Evolutionary conservation across 1,140 invertebrate species (phyloP), one percentile per base, ranked within the genome.

Genomic region (Notospermus geniculatus): DNA sequence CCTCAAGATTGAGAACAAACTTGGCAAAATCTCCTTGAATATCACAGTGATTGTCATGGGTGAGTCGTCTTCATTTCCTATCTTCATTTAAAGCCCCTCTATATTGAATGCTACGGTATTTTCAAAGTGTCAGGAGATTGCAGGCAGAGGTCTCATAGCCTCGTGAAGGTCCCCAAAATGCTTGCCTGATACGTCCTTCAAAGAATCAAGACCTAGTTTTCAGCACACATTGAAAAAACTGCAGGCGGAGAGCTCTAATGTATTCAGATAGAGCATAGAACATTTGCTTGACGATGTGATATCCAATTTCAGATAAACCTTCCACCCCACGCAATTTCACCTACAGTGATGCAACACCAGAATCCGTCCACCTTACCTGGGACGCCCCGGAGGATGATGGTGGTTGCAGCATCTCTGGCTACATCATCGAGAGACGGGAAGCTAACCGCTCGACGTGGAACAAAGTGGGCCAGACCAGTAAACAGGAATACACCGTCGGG

Each of bases 11-110:
- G 92, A 96, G 77, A 99, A 99, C 82, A 92, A 97, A 67, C 86
- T 98, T n/a, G 97, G 97, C 57, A 88, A 90, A 62, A 97, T 98
- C 78, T 88, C 88, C 5, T 92, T 92, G 11, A 91, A 91, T 67
- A 92, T 99, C 70, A 93, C 94, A 72, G 91, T 98, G 64, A 89
- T 93, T 79, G 95, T 98, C 41, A 93, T 91, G 62, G 90, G 94
- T 77, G 90, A 90, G 83, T 79, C 32, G n/a, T n/a, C n/a, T n/a
- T n/a, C n/a, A n/a, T n/a, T n/a, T n/a, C n/a, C n/a, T n/a, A n/a
- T n/a, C n/a, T n/a, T n/a, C n/a, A 78, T 74, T 76, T 59, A 77
- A 77, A 65, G n/a, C n/a, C n/a, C n/a, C n/a, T n/a, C n/a, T n/a
- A n/a, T n/a, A n/a, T n/a, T n/a, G n/a, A n/a, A n/a, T n/a, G n/a